A percentile compares a stretch with the other conserved stretches of the same genome.
Conservation (phyloP, 2,113 vertebrate species). For the Scopus umbretta region DNA sequence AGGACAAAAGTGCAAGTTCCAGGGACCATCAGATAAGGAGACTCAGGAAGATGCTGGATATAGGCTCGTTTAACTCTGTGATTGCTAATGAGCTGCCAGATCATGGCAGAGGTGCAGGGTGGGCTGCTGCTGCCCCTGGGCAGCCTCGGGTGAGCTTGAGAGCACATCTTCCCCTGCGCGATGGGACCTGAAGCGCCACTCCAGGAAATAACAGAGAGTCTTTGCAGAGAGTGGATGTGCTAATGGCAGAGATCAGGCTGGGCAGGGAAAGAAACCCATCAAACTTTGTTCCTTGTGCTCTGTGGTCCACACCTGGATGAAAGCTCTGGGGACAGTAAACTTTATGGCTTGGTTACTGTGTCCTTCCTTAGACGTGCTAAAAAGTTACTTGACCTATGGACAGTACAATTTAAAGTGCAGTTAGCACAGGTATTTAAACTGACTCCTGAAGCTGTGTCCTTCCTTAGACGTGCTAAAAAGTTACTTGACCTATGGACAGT, state of each 20-base stretch:
- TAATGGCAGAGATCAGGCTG: background rate
- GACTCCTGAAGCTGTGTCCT: background rate
- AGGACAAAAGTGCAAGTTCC: background rate
- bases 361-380: background rate
- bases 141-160: background rate
- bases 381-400: background rate
- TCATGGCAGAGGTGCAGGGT: background rate
- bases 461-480: background rate
- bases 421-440: background rate
- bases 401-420: background rate
- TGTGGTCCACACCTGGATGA: background rate
- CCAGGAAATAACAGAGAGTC: background rate
- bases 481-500: background rate
- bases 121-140: background rate
- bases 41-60: background rate
- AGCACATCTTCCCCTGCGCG: accelerated
- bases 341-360: background rate
- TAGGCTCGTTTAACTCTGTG: background rate
- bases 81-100: accelerated
- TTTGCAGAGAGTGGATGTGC: background rate
- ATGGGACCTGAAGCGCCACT: background rate
- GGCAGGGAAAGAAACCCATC: background rate
- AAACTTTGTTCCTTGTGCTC: background rate
- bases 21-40: background rate
- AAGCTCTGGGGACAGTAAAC: background rate